Percentiles rank a stretch among this genome's conserved stretches.
These are phyloP conservation scores for Pseudocheirus occidentalis DNA, from an alignment of 2,797 vertebrate species.

Conservation along the genomic window DNA sequence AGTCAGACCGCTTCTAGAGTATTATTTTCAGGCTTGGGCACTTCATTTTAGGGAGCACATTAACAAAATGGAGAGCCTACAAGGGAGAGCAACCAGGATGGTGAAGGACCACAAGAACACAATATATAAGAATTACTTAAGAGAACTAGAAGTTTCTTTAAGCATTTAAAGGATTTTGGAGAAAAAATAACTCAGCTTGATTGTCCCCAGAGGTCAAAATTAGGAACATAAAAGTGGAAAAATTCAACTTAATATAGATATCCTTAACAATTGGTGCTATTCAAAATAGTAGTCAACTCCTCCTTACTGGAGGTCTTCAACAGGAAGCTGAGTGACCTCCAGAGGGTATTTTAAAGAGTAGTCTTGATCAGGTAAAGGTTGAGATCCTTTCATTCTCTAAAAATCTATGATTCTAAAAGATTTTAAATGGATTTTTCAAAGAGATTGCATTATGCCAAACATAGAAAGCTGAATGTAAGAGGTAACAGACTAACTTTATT, in stretches of 20 bases:
- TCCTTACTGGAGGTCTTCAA: not conserved
- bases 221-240: not conserved
- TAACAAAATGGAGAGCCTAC: not conserved
- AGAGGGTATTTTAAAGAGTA: not conserved
- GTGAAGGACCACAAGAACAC: not conserved
- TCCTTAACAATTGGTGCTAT: not conserved
- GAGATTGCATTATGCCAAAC: not conserved
- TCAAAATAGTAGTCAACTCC: not conserved
- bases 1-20: not conserved
- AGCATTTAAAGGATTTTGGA: not conserved
- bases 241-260: not conserved
- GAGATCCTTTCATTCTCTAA: not conserved
- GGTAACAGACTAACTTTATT: not conserved
- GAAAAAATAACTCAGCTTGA: not conserved
- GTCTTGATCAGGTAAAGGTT: not conserved
- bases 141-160: not conserved
- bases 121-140: not conserved
- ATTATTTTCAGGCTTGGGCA: not conserved
- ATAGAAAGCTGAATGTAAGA: not conserved
- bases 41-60: not conserved
- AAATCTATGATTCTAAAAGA: not conserved
- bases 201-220: not conserved
- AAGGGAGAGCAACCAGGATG: not conserved
- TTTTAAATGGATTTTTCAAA: not conserved
- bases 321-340: not conserved